Evolutionary conservation across 2,113 vertebrate species (phyloP), one percentile per base, ranked within the genome.

Genomic region (Mystacornis crossleyi): DNA sequence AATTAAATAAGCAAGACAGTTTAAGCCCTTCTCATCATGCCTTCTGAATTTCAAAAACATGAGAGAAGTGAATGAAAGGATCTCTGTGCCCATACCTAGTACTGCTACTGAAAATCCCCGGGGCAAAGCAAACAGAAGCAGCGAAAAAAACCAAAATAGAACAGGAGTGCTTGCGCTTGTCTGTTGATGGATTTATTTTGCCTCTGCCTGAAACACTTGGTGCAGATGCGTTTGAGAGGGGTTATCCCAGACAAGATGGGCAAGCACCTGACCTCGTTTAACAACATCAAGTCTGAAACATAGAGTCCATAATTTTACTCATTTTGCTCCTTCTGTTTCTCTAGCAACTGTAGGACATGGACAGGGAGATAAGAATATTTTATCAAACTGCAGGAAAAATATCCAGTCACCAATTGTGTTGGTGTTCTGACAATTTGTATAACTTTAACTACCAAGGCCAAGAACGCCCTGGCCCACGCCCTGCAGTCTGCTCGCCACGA

Each of bases 401-500:
- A 61, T 12, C 9, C 48, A 36, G 26, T 43, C 62, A 43, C 33
- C 73, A 62, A 62, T 45, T 26, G 2, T 38, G 3, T 40, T 73
- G 9, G 4, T 2, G 6, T 50, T 81, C 38, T 72, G 64, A 70
- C 10, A 31, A 36, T 26, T 62, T 26, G 1, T 50, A 9, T 19
- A 4, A 61, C 75, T 79, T 43, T 77, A 31, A 91, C 58, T 26
- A 3, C 24, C 58, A 65, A 99, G 99, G 98, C 99, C 38, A 99
- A 99, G 80, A 98, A 97, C 0, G 97, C 98, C 3, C 96, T 99
- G 94, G 99, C 99, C 31, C 99, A 99, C 0, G 98, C 97, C 2
- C 95, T 99, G 48, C 99, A 99, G 93, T 97, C 98, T 0, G 97
- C 99, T 40, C 98, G 98, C 43, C 99, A 99, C 0, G 98, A 99